Evolutionary conservation across 2,113 vertebrate genomes (phyloP).

Genomic region (Microtus ochrogaster): DNA sequence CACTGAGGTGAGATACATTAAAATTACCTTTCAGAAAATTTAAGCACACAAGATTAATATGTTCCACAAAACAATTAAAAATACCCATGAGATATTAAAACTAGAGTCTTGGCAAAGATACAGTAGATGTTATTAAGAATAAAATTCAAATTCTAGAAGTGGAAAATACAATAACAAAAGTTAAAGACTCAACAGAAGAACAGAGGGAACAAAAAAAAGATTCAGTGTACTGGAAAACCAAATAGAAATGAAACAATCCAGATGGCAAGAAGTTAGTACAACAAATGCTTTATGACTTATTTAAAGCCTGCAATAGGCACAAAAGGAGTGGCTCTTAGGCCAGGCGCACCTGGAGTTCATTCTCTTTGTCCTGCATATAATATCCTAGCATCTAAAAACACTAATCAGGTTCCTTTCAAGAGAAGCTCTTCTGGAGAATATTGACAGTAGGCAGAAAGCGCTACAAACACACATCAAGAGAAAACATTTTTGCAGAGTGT

Average conservation of each 20-base stretch:
- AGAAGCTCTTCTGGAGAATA: neutral
- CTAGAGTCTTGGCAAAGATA: neutral
- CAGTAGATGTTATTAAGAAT: neutral
- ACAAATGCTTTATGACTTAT: neutral
- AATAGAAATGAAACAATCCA: neutral
- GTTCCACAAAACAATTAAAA: neutral
- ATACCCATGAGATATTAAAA: neutral
- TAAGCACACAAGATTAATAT: neutral
- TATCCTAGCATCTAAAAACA: neutral
- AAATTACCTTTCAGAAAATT: neutral
- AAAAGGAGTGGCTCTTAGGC: neutral
- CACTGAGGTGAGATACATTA: neutral
- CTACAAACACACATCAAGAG: neutral
- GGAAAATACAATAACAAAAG: neutral
- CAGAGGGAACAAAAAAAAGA: slow-evolving; percentile 11
- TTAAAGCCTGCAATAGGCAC: neutral
- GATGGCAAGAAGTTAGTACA: neutral
- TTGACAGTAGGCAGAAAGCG: neutral
- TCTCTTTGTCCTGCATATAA: neutral
- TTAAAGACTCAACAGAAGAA: neutral
- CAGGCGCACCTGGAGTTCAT: neutral
- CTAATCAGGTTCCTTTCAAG: neutral
- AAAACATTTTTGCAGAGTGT: neutral
- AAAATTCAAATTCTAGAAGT: neutral
- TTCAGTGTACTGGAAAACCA: neutral